phyloP scores from a whole-genome alignment of 2,797 vertebrate species.

The Uromys caudimaculatus region DNA sequence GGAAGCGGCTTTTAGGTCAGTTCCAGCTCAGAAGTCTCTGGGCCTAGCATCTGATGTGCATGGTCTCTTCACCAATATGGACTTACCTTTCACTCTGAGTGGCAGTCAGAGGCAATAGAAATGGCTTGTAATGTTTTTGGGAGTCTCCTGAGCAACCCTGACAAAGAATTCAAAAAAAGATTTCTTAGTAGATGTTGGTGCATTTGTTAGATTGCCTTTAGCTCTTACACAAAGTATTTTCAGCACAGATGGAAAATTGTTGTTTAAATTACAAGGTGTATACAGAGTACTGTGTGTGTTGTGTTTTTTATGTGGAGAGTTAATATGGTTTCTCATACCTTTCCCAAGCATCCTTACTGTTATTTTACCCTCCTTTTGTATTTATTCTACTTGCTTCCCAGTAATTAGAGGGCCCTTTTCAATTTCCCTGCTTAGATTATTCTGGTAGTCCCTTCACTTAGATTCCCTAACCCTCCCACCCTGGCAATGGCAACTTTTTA shows the following conservation, averaged over 20 bases:
- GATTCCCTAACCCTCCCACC: too few relatives aligned
- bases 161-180: not conserved
- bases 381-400: not conserved
- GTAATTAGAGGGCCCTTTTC: not conserved
- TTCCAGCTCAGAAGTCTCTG: not conserved
- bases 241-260: not conserved
- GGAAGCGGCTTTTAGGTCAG: not conserved
- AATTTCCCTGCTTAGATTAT: not conserved
- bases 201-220: not conserved
- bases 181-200: not conserved
- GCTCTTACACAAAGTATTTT: not conserved
- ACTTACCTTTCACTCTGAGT: not conserved
- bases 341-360: not conserved
- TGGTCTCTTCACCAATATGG: not conserved
- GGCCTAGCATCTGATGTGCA: not conserved
- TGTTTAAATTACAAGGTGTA: not conserved
- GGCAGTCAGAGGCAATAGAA: not conserved
- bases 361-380: not conserved
- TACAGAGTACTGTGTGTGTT: not conserved
- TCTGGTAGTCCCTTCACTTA: not conserved
- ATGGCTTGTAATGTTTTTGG: not conserved
- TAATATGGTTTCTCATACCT: not conserved
- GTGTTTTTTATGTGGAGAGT: not conserved
- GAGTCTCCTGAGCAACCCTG: not conserved
- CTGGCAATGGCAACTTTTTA: too few relatives aligned